Conservation (phyloP, 2,113 vertebrate species). For the Aegithalos caudatus region DNA sequence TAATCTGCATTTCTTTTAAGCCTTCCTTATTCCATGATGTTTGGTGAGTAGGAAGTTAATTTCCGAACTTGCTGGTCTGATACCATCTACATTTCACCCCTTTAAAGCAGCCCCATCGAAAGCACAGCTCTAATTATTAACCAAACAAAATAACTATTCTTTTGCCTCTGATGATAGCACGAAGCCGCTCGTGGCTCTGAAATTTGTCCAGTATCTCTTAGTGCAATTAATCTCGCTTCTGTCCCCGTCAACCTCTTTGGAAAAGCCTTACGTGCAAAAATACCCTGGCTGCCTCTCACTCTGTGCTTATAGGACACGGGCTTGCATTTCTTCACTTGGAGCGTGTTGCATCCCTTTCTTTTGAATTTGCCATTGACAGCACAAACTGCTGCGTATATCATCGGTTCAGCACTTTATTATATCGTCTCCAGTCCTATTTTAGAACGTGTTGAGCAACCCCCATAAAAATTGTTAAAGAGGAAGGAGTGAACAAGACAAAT, state of each 20-base stretch:
- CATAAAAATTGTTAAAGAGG: slow-evolving; percentile 60
- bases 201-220: slow-evolving; percentile 37
- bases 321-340: slow-evolving; percentile 32
- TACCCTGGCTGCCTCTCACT: slow-evolving; percentile 4
- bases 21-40: slow-evolving; percentile 52
- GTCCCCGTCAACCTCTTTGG: not conserved
- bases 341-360: slow-evolving; percentile 30
- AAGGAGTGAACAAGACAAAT: slow-evolving; percentile 53
- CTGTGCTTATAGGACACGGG: not conserved
- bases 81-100: slow-evolving; percentile 29
- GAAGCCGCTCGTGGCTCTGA: slow-evolving; percentile 5
- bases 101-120: slow-evolving; percentile 30
- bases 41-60: slow-evolving; percentile 55
- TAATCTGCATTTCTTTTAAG: slow-evolving; percentile 70
- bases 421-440: slow-evolving; percentile 50
- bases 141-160: slow-evolving; percentile 59
- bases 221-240: slow-evolving; percentile 20
- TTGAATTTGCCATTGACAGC: slow-evolving; percentile 42
- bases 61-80: slow-evolving; percentile 18
- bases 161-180: slow-evolving; percentile 4
- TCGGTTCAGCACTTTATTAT: slow-evolving; percentile 44
- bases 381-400: slow-evolving; percentile 32
- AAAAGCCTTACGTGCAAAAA: slow-evolving; percentile 40
- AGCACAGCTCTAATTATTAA: slow-evolving; percentile 38
- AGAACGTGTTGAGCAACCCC: slow-evolving; percentile 55